These are phyloP conservation scores for Araneus ventricosus DNA, from an alignment of 1,140 invertebrate genomes.

Conservation along the genomic window DNA sequence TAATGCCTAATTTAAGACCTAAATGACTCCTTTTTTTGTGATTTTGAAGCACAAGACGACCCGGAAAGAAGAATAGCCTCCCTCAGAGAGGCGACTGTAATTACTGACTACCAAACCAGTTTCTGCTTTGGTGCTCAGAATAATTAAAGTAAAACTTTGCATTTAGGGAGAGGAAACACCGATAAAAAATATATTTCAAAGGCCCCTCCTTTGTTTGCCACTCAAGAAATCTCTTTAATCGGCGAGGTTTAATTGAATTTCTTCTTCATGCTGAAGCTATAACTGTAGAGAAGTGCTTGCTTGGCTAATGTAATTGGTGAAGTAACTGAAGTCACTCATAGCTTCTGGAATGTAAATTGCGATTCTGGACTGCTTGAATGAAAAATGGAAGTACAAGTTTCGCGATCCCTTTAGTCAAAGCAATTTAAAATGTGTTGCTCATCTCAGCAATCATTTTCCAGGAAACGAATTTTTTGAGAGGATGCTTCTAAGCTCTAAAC, in stretches of 20 bases:
- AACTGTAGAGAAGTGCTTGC: slow-evolving; percentile 28
- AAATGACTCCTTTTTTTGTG: slow-evolving; percentile 1
- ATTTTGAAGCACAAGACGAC: background rate
- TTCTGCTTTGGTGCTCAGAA: slow-evolving; percentile 41
- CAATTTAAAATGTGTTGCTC: background rate
- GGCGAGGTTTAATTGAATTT: slow-evolving; percentile 64
- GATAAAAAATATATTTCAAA: slow-evolving; percentile 26
- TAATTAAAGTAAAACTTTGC: slow-evolving; percentile 65
- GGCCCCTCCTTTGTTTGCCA: slow-evolving; percentile 29
- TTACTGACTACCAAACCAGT: slow-evolving; percentile 44
- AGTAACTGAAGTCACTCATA: background rate
- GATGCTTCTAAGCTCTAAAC: too few relatives aligned
- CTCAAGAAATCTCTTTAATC: slow-evolving; percentile 57
- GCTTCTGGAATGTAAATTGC: background rate
- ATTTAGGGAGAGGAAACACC: slow-evolving; percentile 7
- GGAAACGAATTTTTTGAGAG: background rate
- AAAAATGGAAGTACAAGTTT: background rate
- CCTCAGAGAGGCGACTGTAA: slow-evolving; percentile 26
- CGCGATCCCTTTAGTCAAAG: background rate
- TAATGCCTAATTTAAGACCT: slow-evolving; percentile 54
- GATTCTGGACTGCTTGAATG: background rate
- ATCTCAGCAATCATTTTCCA: background rate
- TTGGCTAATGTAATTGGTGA: background rate
- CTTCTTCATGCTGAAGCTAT: background rate
- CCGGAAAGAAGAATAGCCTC: slow-evolving; percentile 1